Evolutionary conservation across 2,113 vertebrate species (phyloP), one percentile per base, ranked within the genome.

Genomic region (Plotosus lineatus): DNA sequence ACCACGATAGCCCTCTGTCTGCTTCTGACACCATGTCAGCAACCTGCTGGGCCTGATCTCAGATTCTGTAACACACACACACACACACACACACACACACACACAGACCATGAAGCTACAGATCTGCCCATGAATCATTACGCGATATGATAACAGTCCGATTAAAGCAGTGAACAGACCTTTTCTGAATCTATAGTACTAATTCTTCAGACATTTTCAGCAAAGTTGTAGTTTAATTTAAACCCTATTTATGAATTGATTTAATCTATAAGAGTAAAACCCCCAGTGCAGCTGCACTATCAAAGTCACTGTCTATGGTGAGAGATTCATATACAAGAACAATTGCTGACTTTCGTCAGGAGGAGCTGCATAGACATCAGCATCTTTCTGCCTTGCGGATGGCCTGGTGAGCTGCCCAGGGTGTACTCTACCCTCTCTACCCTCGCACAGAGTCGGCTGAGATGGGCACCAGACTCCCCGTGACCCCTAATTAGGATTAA

Each of bases 21-120:
- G 96, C 81, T 95, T 97, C 92, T 97, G 96, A 90, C 97, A 99
- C 97, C 97, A 99, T 1, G 95, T 97, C 84, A 98, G 79, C 79
- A 99, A 95, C 84, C 96, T 95, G 50, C 94, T 93, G 4, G 97
- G 97, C 68, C 95, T 91, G 83, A 95, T 91, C 74, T 98, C 98
- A 0, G 96, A 97, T 87, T 98, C 98, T 98, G 87, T 23, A 83
- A 42, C 21, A 79, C 12, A 79, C 6, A 63, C 6, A 60, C 50
- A 50, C 5, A 55, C n/a, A 40, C n/a, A 69, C n/a, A 76, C n/a
- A 73, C 44, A 76, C 60, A 84, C 74, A 77, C 26, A 72, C 44
- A 82, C 44, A 79, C 50, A 69, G 51, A 42, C 38, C 44, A 40
- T 58, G 14, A 36, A 65, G 0, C 36, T 26, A 11, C n/a, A 12